These are phyloP conservation scores for Ips typographus DNA, from an alignment of 1,140 invertebrate genomes.

Conservation along the genomic window DNA sequence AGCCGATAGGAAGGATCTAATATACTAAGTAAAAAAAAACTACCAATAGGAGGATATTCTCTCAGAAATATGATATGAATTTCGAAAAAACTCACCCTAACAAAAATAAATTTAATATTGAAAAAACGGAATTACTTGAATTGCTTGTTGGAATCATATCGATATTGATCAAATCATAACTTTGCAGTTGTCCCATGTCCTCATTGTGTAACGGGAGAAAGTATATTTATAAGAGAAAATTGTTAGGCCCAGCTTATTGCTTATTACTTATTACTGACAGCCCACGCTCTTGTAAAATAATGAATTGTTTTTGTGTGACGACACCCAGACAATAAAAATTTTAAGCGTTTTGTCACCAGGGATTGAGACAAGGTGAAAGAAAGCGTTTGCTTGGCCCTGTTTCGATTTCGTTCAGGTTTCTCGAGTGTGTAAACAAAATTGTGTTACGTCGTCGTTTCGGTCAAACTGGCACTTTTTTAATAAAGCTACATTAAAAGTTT, in stretches of 20 bases:
- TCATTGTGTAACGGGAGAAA: constrained; percentile 26
- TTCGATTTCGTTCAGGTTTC: constrained; percentile 6
- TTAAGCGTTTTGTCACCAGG: constrained; percentile 25
- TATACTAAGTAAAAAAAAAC: too few relatives aligned
- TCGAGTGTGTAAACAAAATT: too few relatives aligned
- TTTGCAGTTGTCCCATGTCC: constrained; percentile 9
- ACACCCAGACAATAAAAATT: constrained; percentile 27
- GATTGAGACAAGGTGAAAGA: constrained; percentile 27
- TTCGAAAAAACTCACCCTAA: too few relatives aligned
- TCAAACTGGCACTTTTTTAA: too few relatives aligned
- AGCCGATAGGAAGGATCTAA: too few relatives aligned
- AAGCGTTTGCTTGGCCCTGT: constrained; percentile 12
- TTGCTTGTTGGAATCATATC: too few relatives aligned
- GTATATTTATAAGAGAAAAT: constrained; percentile 26
- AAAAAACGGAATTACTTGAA: too few relatives aligned
- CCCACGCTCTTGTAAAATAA: constrained; percentile 22
- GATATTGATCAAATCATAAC: not conserved
- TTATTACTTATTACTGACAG: constrained; percentile 22
- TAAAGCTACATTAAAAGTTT: too few relatives aligned
- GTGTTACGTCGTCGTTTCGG: too few relatives aligned
- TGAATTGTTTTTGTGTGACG: constrained; percentile 22
- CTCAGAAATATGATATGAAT: too few relatives aligned
- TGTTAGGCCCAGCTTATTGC: constrained; percentile 22
- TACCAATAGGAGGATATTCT: too few relatives aligned
- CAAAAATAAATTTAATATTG: too few relatives aligned